phyloP scores from a whole-genome alignment of 2,113 vertebrate genomes.

The Mus spicilegus region DNA sequence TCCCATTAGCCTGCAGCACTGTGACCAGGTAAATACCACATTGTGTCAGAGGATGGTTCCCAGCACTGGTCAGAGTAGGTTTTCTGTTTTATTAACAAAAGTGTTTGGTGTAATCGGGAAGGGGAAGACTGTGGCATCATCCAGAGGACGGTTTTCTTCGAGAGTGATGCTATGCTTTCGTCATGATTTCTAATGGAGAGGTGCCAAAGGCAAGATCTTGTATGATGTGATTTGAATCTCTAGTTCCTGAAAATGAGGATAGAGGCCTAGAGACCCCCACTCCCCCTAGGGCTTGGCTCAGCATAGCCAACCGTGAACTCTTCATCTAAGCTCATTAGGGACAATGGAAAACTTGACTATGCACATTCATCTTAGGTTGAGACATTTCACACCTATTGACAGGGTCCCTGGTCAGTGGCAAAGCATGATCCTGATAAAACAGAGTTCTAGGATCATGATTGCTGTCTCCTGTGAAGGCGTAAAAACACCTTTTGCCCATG shows the following conservation, averaged over 20 bases:
- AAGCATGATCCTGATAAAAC: not conserved
- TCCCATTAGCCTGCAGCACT: conserved; percentile 14
- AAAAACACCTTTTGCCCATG: not conserved
- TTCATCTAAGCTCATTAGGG: not conserved
- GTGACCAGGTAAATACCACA: conserved; percentile 49
- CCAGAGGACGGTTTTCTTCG: conserved; percentile 31
- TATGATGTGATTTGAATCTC: not conserved
- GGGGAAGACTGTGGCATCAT: not conserved
- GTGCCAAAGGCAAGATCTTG: not conserved
- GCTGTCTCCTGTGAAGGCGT: not conserved
- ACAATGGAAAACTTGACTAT: not conserved
- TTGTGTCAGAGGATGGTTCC: not conserved
- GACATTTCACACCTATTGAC: not conserved
- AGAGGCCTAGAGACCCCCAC: not conserved
- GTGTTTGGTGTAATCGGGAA: not conserved
- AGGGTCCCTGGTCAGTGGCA: not conserved
- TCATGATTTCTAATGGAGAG: conserved; percentile 34
- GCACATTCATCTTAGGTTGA: not conserved
- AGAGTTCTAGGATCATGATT: not conserved
- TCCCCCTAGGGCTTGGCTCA: not conserved
- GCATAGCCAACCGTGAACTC: not conserved
- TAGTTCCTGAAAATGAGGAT: not conserved
- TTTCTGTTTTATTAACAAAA: not conserved
- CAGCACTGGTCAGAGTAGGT: not conserved
- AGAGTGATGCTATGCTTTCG: not conserved